A percentile compares a stretch with the other conserved stretches of the same genome.
phyloP scores from a whole-genome alignment of 2,113 vertebrate species.

The Cepphus grylle region DNA sequence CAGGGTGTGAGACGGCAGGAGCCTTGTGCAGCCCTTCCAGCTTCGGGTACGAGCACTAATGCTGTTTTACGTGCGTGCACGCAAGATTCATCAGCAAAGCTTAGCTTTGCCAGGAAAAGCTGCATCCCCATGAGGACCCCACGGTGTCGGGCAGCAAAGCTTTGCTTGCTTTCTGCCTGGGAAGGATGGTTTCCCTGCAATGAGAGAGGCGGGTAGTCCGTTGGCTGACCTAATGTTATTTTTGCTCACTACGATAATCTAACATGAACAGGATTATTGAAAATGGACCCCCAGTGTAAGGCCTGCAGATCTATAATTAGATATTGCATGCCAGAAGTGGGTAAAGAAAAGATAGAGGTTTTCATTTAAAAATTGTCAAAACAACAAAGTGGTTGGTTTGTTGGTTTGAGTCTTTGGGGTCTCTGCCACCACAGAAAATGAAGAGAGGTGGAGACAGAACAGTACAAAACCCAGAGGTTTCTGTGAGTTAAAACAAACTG shows the following conservation, averaged over 20 bases:
- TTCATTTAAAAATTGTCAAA: neutral
- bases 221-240: neutral
- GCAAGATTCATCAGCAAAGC: neutral
- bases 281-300: neutral
- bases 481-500: neutral
- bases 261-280: neutral
- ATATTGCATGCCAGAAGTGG: neutral
- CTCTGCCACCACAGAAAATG: neutral
- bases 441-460: neutral
- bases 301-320: neutral
- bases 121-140: neutral
- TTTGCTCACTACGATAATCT: neutral
- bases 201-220: neutral
- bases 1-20: neutral
- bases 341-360: neutral
- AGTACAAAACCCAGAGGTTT: neutral
- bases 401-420: neutral
- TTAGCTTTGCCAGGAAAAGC: neutral
- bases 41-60: fast-evolving
- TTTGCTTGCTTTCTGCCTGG: neutral
- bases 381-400: neutral
- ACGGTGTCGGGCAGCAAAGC: neutral
- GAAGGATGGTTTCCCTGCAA: neutral
- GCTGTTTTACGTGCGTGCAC: neutral
- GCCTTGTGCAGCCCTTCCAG: neutral